Conservation (phyloP, 2,888 invertebrate species). For the Pachymerium ferrugineum region DNA sequence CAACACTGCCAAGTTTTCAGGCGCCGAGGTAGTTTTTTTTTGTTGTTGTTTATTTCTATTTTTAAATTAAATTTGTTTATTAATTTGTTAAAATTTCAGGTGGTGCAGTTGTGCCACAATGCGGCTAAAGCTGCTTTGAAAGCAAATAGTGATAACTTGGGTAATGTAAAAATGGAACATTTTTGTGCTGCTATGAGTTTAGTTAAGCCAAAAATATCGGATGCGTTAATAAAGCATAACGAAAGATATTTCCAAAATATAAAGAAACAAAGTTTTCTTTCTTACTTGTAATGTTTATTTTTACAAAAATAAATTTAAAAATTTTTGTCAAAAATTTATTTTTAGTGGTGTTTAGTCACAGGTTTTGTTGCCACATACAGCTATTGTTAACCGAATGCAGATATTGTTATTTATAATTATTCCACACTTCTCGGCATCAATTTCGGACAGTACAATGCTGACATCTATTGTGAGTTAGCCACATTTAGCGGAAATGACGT, state of each 20-base stretch:
- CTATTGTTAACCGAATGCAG: too few relatives aligned
- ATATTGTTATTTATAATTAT: too few relatives aligned
- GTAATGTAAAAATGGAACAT: neutral
- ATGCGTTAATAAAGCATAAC: neutral
- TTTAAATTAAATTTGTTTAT: constrained; percentile 8
- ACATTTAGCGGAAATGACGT: too few relatives aligned
- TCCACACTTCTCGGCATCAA: too few relatives aligned
- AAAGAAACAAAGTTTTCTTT: neutral
- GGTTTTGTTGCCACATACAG: too few relatives aligned
- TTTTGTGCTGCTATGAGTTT: neutral
- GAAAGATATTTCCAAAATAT: neutral
- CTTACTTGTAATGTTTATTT: neutral
- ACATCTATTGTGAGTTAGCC: too few relatives aligned
- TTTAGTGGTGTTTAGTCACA: neutral
- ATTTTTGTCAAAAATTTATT: neutral
- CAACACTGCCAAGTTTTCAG: constrained; percentile 76
- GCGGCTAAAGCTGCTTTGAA: neutral
- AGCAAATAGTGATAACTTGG: neutral
- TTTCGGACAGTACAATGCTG: too few relatives aligned
- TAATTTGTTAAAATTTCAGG: neutral
- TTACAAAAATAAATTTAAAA: neutral
- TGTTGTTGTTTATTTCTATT: too few relatives aligned
- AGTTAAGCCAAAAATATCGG: neutral
- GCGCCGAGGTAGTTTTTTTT: constrained; percentile 64
- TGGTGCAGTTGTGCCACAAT: neutral